Conservation (phyloP, 2,797 vertebrate genomes). For the Bradypodion pumilum region DNA sequence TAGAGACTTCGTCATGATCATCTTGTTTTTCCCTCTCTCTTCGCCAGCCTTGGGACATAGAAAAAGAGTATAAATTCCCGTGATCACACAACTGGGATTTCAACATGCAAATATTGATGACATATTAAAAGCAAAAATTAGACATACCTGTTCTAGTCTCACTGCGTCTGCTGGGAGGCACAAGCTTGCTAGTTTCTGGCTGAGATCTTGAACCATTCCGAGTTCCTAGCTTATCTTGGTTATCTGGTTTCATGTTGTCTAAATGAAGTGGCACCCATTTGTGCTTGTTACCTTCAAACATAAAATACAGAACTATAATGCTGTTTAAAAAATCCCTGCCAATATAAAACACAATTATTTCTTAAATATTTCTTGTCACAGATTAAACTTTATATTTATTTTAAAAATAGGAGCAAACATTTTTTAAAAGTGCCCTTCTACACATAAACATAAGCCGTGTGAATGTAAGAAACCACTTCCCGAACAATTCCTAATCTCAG, state of each 20-base stretch:
- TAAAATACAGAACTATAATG: constrained; percentile 37
- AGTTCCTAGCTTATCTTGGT: constrained; percentile 74
- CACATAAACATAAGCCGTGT: background rate
- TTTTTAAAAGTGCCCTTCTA: background rate
- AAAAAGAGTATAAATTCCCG: background rate
- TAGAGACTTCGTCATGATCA: constrained; percentile 82
- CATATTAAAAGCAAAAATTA: background rate
- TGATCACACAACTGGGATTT: constrained; percentile 4
- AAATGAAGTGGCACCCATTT: constrained; percentile 90
- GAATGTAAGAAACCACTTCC: background rate
- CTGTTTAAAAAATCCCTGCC: constrained; percentile 5
- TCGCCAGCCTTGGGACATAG: constrained; percentile 82
- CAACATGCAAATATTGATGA: background rate
- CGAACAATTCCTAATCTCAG: background rate
- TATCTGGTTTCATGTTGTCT: constrained; percentile 82
- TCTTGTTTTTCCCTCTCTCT: constrained; percentile 83
- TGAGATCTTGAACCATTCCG: constrained; percentile 70
- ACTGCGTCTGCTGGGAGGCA: constrained; percentile 78
- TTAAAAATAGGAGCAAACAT: background rate
- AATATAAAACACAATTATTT: constrained; percentile 12
- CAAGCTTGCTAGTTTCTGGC: constrained; percentile 74
- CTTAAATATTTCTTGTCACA: background rate
- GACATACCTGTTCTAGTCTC: constrained; percentile 81
- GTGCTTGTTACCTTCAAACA: constrained; percentile 85
- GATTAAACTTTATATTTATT: background rate